A percentile compares a stretch with the other conserved stretches of the same genome.
phyloP scores from a whole-genome alignment of 2,113 vertebrate species.

The Myocastor coypus region DNA sequence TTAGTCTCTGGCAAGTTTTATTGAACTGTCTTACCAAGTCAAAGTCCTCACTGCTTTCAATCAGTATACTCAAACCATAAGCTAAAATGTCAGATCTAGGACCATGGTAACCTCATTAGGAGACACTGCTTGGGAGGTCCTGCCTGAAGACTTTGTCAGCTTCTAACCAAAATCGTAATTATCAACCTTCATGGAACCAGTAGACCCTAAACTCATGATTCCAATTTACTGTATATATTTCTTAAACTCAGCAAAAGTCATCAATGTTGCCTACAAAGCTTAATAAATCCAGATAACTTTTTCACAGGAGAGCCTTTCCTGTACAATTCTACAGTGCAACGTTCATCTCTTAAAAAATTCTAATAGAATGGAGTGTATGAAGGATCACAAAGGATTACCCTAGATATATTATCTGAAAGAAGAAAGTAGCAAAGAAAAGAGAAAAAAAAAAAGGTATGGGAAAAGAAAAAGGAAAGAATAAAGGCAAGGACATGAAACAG shows the following conservation, averaged over 20 bases:
- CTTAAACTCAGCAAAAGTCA: constrained; percentile 26
- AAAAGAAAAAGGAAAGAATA: background rate
- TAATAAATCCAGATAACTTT: background rate
- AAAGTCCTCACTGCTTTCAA: background rate
- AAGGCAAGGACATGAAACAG: background rate
- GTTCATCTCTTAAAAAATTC: background rate
- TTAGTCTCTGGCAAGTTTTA: constrained; percentile 58
- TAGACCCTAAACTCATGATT: background rate
- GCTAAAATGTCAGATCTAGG: constrained; percentile 33
- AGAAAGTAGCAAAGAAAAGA: background rate
- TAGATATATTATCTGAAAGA: background rate
- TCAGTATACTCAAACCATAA: constrained; percentile 5
- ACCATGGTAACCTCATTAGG: constrained; percentile 42
- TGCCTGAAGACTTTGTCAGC: background rate
- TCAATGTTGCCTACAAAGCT: background rate
- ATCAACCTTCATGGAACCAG: background rate
- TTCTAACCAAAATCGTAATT: constrained; percentile 52
- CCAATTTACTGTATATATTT: background rate
- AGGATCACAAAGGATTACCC: background rate
- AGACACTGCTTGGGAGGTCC: constrained; percentile 32
- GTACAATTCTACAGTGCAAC: background rate
- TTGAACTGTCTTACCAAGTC: constrained; percentile 50
- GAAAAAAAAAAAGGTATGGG: no score
- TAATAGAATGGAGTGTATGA: background rate
- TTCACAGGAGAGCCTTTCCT: background rate